Base-by-base conservation (phyloP, 92 coral and sea anemone species). In the Epizoanthus ramosus region DNA sequence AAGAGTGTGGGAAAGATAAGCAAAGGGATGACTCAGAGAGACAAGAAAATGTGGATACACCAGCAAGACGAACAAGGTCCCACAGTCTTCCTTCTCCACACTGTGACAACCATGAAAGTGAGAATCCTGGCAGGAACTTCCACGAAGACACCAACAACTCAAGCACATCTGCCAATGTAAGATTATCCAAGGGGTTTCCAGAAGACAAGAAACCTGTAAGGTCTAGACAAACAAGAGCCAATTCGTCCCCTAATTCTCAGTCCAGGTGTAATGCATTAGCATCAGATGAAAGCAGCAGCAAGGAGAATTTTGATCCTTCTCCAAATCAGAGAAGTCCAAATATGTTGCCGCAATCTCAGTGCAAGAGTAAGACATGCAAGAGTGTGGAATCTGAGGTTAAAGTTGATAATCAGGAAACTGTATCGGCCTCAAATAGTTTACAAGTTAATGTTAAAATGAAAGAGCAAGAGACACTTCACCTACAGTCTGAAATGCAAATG, bases 221-320 rank as follows among this genome's bases (percentile, higher is more conserved):
- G 7, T 59, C 57, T 59, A 77, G 37, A 60, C 65, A 8, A 14
- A 16, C 45, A 3, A 63, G 18, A 43, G 47, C 8, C 5, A 63
- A 41, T 23, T 37, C 71, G 16, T 12, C 82, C 7, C 21, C 71
- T 3, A 21, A 15, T 3, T 43, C 52, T 16, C 24, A 50, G 31
- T 19, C 18, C 37, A 60, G 60, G 63, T 18, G 37, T 17, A 61
- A 77, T 21, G 24, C 39, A 41, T 9, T 39, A 0, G 41, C 8
- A 15, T 88, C 85, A 15, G 91, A 73, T 59, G 79, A 64, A 23
- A 64, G 83, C 57, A 63, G 88, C 57, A 41, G 88, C 57, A 88
- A 88, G 65, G 91, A 71, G 63, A 85, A 84, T 56, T 68, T 67
- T 12, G 71, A 71, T 56, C 85, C 88, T 71, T 60, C 41, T 22